Evolutionary conservation across 2,113 vertebrate species (phyloP), one percentile per base, ranked within the genome.

Genomic region (Daphoenositta chrysoptera): DNA sequence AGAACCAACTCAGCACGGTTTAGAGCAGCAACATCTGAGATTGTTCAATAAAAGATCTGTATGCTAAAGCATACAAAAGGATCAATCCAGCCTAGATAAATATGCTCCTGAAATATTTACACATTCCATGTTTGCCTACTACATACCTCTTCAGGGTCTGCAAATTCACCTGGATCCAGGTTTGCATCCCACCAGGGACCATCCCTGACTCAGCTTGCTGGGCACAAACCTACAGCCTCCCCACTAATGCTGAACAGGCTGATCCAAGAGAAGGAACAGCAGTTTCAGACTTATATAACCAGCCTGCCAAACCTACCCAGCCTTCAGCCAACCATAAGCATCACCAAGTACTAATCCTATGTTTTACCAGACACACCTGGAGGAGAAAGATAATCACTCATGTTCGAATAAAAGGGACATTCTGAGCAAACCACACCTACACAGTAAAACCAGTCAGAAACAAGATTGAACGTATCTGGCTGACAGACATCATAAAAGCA

Each of bases 241-340:
- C 16, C 30, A 26, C 18, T 26, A 66, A 21, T 3, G 48, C 65
- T 71, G 69, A 65, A 11, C 50, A 90, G 58, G 47, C 33, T 11
- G 28, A 57, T 22, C 40, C 16, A 45, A 83, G 40, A 44, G 35
- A 68, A 60, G 44, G 45, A 91, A 64, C 24, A 72, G 69, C 69
- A 82, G 33, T 24, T 92, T 44, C 85, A 91, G 54, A n/a, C 50
- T 94, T 96, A 93, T 0, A 47, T 83, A 96, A 97, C 40, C 66
- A 85, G 75, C 79, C 88, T 96, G 94, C 66, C 87, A 94, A 85
- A 95, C 71, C 94, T 58, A 65, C 78, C 89, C 87, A 83, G 82
- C 23, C 83, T 94, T 53, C 95, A 94, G 72, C 89, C 93, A 95
- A 83, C 87, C 88, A 90, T 18, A 40, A 89, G 95, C 77, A 96